Conservation (phyloP, 2,797 vertebrate species). For the Miichthys miiuy region DNA sequence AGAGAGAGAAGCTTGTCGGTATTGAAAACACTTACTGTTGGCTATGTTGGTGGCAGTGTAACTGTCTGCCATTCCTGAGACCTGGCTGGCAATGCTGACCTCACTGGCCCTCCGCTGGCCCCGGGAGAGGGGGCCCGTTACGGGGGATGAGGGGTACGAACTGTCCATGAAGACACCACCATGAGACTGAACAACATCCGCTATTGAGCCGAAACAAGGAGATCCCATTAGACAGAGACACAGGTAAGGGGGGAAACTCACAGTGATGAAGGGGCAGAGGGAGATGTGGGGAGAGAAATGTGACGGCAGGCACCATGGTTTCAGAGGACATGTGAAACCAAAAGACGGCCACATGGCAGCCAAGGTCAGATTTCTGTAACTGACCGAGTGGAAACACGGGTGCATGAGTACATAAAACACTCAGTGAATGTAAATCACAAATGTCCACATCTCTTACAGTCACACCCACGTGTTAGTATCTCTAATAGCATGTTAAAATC, state of each 20-base stretch:
- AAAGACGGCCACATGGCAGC: constrained; percentile 39
- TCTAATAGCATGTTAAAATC: constrained; percentile 2
- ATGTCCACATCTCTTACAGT: constrained; percentile 29
- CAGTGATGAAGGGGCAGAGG: constrained; percentile 53
- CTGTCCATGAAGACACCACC: constrained; percentile 95
- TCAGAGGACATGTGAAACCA: constrained; percentile 65
- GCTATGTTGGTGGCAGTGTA: constrained; percentile 96
- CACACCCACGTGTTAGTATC: constrained; percentile 29
- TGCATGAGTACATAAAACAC: constrained; percentile 62
- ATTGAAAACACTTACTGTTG: constrained; percentile 93
- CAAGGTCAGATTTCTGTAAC: constrained; percentile 59
- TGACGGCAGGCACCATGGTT: constrained; percentile 61
- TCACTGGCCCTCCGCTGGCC: constrained; percentile 96
- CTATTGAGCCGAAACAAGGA: constrained; percentile 92
- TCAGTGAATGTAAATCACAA: constrained; percentile 47
- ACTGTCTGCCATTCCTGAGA: constrained; percentile 98
- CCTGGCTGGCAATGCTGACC: constrained; percentile 98
- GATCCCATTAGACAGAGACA: constrained; percentile 86
- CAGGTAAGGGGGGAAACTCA: constrained; percentile 63
- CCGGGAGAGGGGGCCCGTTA: constrained; percentile 89
- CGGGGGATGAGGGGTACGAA: constrained; percentile 91
- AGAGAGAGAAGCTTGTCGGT: constrained; percentile 68
- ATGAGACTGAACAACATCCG: constrained; percentile 97
- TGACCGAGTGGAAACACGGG: constrained; percentile 30
- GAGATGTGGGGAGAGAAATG: constrained; percentile 42